Evolutionary conservation across 1,140 invertebrate species (phyloP).

Genomic region (Hesperophylax magnus): DNA sequence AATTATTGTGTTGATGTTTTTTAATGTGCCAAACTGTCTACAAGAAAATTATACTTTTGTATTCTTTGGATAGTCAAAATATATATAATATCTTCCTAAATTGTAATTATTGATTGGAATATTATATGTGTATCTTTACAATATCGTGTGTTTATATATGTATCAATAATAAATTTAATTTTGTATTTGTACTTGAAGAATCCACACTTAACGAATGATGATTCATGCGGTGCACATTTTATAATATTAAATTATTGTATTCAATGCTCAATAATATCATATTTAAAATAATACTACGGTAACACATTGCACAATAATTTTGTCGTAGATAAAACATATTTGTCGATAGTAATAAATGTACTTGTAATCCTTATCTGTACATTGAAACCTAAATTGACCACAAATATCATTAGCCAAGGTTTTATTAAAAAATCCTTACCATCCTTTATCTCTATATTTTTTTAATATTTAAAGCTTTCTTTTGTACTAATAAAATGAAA

Average conservation of each 20-base stretch:
- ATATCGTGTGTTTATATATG: neutral
- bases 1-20: no score
- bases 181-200: no score
- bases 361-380: neutral
- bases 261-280: constrained; percentile 29
- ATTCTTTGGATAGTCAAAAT: neutral
- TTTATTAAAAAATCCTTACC: neutral
- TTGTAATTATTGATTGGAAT: neutral
- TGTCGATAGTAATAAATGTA: neutral
- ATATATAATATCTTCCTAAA: constrained; percentile 3
- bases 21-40: no score
- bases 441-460: no score
- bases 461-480: no score
- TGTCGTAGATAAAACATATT: constrained; percentile 31
- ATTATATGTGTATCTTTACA: neutral
- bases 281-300: constrained; percentile 17
- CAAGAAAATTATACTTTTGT: no score
- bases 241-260: neutral
- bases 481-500: no score
- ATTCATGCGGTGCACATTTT: constrained; percentile 17
- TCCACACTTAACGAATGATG: neutral
- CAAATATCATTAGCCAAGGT: neutral
- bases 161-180: no score
- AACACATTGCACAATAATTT: constrained; percentile 46
- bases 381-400: neutral